Conservation (phyloP, 1,140 invertebrate species). For the Coenobita brevimanus region DNA sequence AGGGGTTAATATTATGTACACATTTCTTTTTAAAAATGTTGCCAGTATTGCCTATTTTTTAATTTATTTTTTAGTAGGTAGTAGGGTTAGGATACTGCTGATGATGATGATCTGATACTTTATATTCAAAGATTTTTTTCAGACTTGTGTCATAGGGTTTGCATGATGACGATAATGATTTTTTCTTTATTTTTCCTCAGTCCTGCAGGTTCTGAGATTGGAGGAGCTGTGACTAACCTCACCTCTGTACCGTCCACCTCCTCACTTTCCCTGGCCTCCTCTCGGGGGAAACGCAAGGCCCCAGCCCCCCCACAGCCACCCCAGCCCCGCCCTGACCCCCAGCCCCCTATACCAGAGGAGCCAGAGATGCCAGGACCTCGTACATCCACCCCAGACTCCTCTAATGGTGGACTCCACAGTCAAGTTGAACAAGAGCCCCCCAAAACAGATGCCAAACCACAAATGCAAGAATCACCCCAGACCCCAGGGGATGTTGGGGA, state of each 20-base stretch:
- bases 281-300: slow-evolving; percentile 70
- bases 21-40: too few species aligned
- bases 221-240: slow-evolving; percentile 45
- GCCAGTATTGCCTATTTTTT: too few species aligned
- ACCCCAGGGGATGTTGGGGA: too few species aligned
- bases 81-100: too few species aligned
- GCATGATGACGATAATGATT: too few species aligned
- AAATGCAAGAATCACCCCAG: too few species aligned
- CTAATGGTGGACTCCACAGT: neutral
- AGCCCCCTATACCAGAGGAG: slow-evolving; percentile 46
- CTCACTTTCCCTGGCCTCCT: slow-evolving; percentile 63
- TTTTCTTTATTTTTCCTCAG: neutral
- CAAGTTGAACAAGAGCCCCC: neutral
- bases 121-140: too few species aligned
- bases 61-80: too few species aligned
- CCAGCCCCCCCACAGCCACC: slow-evolving; percentile 68
- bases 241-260: slow-evolving; percentile 64
- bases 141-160: too few species aligned
- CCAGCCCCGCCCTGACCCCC: neutral
- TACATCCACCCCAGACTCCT: neutral
- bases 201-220: neutral
- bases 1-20: too few species aligned
- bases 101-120: too few species aligned
- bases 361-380: slow-evolving; percentile 14
- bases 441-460: too few species aligned